These are phyloP conservation scores for Numenius arquata DNA, from an alignment of 2,113 vertebrate genomes.

Conservation along the genomic window DNA sequence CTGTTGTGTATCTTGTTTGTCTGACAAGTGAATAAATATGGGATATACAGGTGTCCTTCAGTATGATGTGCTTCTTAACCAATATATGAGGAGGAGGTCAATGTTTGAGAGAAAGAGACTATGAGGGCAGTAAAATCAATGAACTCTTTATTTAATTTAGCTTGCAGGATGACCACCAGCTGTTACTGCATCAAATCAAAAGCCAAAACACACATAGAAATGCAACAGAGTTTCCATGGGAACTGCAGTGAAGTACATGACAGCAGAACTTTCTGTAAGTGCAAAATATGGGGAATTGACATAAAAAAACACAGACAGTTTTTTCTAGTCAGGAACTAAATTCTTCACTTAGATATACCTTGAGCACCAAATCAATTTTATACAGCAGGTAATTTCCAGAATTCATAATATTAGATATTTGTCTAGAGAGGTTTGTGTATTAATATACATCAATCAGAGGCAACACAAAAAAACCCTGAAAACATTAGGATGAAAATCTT, in stretches of 20 bases:
- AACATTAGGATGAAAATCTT: neutral
- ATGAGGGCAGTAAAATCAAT: slow-evolving; percentile 37
- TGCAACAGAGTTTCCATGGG: slow-evolving; percentile 17
- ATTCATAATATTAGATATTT: neutral
- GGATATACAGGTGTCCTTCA: neutral
- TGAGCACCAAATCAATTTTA: neutral
- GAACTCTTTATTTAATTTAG: slow-evolving; percentile 53
- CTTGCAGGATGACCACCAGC: slow-evolving; percentile 32
- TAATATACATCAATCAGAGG: neutral
- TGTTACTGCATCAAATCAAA: slow-evolving; percentile 40
- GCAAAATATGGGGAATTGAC: neutral
- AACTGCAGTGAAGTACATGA: neutral
- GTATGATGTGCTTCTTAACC: neutral
- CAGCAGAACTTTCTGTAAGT: neutral
- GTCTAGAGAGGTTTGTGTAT: neutral
- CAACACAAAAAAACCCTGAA: neutral
- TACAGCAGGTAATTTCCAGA: neutral
- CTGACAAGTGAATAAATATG: neutral
- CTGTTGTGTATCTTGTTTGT: neutral
- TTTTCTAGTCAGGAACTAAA: neutral
- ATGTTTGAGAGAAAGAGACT: neutral
- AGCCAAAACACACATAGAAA: slow-evolving; percentile 11
- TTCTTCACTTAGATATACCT: neutral
- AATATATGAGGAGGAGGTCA: neutral
- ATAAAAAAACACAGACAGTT: neutral